Evolutionary conservation across 2,113 vertebrate genomes (phyloP).

Genomic region (Coturnix japonica): DNA sequence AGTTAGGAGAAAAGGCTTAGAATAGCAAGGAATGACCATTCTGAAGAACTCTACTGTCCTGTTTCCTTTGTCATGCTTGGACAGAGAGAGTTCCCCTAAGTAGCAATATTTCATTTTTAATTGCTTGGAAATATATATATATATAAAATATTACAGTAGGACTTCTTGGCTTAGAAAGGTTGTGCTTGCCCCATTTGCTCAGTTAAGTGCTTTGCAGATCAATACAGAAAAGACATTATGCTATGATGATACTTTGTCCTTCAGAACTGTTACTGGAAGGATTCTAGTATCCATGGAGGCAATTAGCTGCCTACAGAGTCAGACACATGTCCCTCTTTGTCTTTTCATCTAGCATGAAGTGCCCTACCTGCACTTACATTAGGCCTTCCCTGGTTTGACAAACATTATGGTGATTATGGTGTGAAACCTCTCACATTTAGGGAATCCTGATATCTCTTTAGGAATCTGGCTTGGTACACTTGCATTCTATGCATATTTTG

Average conservation of each 20-base stretch:
- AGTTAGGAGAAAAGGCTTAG: neutral
- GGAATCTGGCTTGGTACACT: neutral
- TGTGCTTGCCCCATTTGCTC: neutral
- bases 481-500: neutral
- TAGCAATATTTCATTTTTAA: neutral
- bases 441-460: neutral
- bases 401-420: neutral
- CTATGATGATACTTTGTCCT: neutral
- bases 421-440: neutral
- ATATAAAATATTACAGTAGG: neutral
- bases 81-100: neutral
- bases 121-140: too few species aligned
- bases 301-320: neutral
- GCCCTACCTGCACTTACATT: neutral
- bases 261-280: neutral
- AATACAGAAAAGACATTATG: neutral
- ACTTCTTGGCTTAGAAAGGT: neutral
- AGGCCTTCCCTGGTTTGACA: neutral
- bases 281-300: neutral
- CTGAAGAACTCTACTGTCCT: neutral
- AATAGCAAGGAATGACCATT: neutral
- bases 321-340: neutral
- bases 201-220: slow-evolving; percentile 51
- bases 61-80: neutral
- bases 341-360: neutral